These are phyloP conservation scores for Neoitamus cyanurus DNA, from an alignment of 2,888 invertebrate species.

Conservation along the genomic window DNA sequence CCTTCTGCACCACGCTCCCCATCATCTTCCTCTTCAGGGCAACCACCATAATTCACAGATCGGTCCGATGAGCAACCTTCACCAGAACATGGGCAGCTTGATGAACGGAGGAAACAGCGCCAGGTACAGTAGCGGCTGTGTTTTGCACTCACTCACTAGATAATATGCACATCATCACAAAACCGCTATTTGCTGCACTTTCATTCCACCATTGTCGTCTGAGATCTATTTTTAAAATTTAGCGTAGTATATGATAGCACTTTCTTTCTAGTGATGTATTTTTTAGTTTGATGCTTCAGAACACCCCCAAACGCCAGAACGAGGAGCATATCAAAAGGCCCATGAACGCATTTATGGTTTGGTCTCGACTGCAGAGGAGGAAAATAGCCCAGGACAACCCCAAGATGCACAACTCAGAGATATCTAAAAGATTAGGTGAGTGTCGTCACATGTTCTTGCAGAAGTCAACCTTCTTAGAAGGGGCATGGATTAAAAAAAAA, in stretches of 20 bases:
- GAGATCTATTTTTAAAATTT: conserved; percentile 3
- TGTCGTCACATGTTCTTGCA: conserved; percentile 53
- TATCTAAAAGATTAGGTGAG: conserved; percentile 91
- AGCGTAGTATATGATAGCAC: conserved; percentile 35
- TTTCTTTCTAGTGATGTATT: conserved; percentile 62
- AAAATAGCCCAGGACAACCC: conserved; percentile 98
- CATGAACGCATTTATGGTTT: conserved; percentile 99
- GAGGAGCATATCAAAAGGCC: conserved; percentile 95
- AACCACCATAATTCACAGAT: conserved; percentile 62
- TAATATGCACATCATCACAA: neutral
- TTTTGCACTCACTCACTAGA: neutral
- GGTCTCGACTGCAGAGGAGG: conserved; percentile 90
- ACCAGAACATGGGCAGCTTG: conserved; percentile 65
- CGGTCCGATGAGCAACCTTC: conserved; percentile 65
- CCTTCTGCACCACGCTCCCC: conserved; percentile 57
- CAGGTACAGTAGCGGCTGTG: conserved; percentile 58
- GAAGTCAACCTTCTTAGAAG: too few species aligned
- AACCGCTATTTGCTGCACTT: neutral
- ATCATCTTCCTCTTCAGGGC: conserved; percentile 48
- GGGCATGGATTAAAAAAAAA: too few species aligned
- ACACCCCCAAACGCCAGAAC: conserved; percentile 70
- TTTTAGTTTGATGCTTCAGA: conserved; percentile 66
- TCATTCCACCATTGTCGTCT: neutral
- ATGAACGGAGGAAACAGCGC: conserved; percentile 66
- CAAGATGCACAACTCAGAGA: conserved; percentile 98